A percentile compares a stretch with the other conserved stretches of the same genome.
Evolutionary conservation across 1,140 invertebrate genomes (phyloP).

Genomic region (Procambarus virginalis): DNA sequence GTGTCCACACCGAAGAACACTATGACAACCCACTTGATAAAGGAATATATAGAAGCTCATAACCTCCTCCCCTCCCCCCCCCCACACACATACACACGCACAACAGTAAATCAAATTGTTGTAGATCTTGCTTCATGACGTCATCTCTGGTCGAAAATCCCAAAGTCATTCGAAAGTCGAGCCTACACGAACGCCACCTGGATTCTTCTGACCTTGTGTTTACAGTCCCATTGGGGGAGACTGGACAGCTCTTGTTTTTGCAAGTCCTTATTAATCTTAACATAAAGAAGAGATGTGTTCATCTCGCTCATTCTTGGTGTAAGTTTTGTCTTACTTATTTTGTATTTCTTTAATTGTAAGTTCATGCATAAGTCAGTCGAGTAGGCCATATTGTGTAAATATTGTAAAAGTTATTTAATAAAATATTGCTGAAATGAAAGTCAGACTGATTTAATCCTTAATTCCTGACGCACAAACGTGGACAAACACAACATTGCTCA

Average conservation of each 20-base stretch:
- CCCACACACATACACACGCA: too few species aligned
- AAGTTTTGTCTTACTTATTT: slow-evolving; percentile 22
- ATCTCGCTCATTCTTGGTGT: slow-evolving; percentile 37
- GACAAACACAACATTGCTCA: too few species aligned
- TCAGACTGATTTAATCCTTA: not conserved
- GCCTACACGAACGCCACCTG: not conserved
- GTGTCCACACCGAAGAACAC: not conserved
- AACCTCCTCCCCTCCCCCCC: not conserved
- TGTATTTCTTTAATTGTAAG: slow-evolving; percentile 42
- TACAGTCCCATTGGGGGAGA: not conserved
- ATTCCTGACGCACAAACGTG: not conserved
- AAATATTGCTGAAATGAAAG: slow-evolving; percentile 45
- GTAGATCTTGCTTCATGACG: not conserved
- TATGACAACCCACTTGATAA: not conserved
- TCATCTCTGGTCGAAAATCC: slow-evolving; percentile 4
- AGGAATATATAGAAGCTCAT: not conserved
- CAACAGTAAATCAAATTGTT: not conserved
- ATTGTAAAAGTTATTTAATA: slow-evolving; percentile 63
- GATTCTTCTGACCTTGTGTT: not conserved
- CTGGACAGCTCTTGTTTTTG: not conserved
- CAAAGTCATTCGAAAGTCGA: not conserved
- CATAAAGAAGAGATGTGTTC: not conserved
- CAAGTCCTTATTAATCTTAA: slow-evolving; percentile 31
- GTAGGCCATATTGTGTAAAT: slow-evolving; percentile 61
- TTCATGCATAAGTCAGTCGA: slow-evolving; percentile 54